These are phyloP conservation scores for Ectobius pallidus DNA, from an alignment of 2,888 invertebrate genomes.

Conservation along the genomic window DNA sequence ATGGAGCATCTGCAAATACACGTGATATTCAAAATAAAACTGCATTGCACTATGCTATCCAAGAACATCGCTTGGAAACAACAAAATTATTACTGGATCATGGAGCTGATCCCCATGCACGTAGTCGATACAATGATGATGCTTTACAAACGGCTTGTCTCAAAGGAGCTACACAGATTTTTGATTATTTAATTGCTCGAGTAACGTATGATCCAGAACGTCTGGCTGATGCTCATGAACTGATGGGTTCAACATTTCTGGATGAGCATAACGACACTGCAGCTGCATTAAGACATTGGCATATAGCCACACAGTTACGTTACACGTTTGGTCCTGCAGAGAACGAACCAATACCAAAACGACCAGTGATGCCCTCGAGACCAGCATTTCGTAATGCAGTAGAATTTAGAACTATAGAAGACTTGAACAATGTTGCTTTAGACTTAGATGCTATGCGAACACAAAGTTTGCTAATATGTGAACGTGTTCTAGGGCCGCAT, in stretches of 20 bases:
- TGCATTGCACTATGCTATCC: conserved; percentile 92
- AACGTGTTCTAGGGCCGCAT: conserved; percentile 81
- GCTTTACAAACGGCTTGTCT: conserved; percentile 86
- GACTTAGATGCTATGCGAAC: conserved; percentile 87
- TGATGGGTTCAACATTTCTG: conserved; percentile 86
- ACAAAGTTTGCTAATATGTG: conserved; percentile 86
- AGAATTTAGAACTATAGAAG: conserved; percentile 76
- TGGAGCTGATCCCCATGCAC: conserved; percentile 78
- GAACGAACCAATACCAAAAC: conserved; percentile 56
- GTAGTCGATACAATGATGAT: conserved; percentile 84
- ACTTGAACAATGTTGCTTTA: conserved; percentile 73
- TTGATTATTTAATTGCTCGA: conserved; percentile 69
- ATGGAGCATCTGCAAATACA: conserved; percentile 85
- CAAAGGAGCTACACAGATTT: conserved; percentile 75
- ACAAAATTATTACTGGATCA: conserved; percentile 78
- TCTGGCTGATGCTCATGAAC: conserved; percentile 84
- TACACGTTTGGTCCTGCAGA: conserved; percentile 47
- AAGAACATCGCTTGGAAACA: conserved; percentile 75
- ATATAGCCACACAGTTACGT: conserved; percentile 73
- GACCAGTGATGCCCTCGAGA: conserved; percentile 61
- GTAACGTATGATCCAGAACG: conserved; percentile 66
- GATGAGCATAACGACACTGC: conserved; percentile 83
- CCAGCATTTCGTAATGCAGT: conserved; percentile 69
- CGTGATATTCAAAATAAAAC: conserved; percentile 89
- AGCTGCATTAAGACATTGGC: conserved; percentile 78